Evolutionary conservation across 2,797 vertebrate genomes (phyloP), one percentile per base, ranked within the genome.

Genomic region (Pseudotriccus pelzelni): DNA sequence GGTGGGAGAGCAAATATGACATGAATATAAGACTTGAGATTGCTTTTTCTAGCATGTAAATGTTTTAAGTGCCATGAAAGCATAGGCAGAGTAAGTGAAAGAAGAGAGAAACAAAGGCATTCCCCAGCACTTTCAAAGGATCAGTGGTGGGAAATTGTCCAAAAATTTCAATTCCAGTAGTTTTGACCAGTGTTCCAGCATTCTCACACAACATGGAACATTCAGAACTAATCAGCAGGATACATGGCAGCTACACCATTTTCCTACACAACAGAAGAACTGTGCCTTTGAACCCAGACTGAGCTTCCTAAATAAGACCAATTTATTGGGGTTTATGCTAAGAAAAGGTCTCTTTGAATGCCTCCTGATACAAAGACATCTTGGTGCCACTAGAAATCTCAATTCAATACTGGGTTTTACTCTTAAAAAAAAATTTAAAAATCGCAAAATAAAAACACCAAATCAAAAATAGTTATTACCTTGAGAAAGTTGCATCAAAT

Each of bases 401-500:
- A 87, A 44, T 60, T 83, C 70, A 89, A 77, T 60, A 37, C 6
- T 36, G 19, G 3, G 28, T 88, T 72, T 93, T 56, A 36, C 43
- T 47, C 68, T 80, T 76, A 62, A 52, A 47, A 47, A 49, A 49
- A 28, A 28, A 50, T 25, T 25, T 24, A 30, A 52, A 52, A 67
- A 73, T n/a, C 27, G 59, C 20, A 8, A 36, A 79, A 68, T 12
- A 20, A 74, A 78, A 78, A 5, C 32, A 41, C 4, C 8, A n/a
- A 36, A 50, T 89, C 46, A 80, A 84, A 84, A 93, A 69, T 6
- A 39, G 55, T 58, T 86, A 44, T 80, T 96, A 99, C 99, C 99
- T 98, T 99, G 99, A 98, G 99, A 99, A 83, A 99, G 98, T 95
- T 99, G 99, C 94, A 99, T 98, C 91, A 99, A 98, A 98, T 99